Base-by-base conservation (phyloP, 2,888 invertebrate species). In the Volucella inflata region DNA sequence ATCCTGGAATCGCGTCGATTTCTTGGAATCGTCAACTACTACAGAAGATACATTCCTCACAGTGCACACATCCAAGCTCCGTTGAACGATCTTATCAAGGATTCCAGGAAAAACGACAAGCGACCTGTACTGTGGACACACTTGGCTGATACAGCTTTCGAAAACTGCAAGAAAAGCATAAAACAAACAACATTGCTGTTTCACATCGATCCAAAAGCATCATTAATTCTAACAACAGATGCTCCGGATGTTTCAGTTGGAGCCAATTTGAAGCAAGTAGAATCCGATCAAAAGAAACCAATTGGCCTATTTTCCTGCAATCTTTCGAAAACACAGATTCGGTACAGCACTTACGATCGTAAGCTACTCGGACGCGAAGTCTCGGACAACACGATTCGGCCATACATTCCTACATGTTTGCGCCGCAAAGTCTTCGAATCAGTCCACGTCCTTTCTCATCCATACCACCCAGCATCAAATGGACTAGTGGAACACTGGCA, bases 1-100 rank as follows among this genome's bases (percentile, higher is more conserved):
- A 51, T 71, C 12, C 6, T 14, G 11, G 55, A 74, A 64, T 55
- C 64, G 11, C 46, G 74, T 30, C 46, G 74, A 2, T 74, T 74
- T 12, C 46, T 64, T 38, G 55, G 74, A 74, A 38, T 64, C 8
- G 46, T 74, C 0, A 74, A 74, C 42, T 85, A 75, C 44, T 87
- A 87, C 50, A 75, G 78, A 1, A 42, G 75, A 10, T 81, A 78
- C 42, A 53, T 79, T 8, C 68, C 78, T 0, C 64, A 67, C 9
- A 60, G 76, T 17, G 76, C 60, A 1, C 30, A 59, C 50, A 65
- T 57, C 4, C 72, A 72, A 46, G 72, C 51, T n/a, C 67, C 42
- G 1, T 21, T 67, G 40, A 67, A 42, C 3, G 65, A n/a, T 11
- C 10, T 78, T 44, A 65, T 72, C 10, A 60, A 30, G 0, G 68